These are phyloP conservation scores for Neofelis nebulosa DNA, from an alignment of 2,113 vertebrate genomes.

Conservation along the genomic window DNA sequence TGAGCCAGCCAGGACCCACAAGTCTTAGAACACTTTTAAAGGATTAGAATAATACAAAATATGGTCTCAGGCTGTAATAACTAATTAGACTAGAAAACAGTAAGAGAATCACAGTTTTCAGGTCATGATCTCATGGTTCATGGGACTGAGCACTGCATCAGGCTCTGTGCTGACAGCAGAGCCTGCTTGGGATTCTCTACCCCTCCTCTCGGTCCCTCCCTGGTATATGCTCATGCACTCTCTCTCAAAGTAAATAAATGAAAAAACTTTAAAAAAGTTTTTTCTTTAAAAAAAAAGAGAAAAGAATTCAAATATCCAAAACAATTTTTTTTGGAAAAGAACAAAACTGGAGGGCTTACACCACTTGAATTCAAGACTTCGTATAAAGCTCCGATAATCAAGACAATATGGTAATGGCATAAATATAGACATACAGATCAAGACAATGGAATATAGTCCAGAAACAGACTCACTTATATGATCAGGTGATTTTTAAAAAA, in stretches of 20 bases:
- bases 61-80: background rate
- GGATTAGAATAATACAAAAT: too few species aligned
- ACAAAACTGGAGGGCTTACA: background rate
- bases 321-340: background rate
- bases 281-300: too few species aligned
- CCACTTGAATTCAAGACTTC: background rate
- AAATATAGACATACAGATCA: background rate
- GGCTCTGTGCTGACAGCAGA: too few species aligned
- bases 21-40: background rate
- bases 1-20: background rate
- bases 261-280: too few species aligned
- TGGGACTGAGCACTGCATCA: too few species aligned
- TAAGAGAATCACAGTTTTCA: background rate
- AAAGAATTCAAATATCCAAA: background rate
- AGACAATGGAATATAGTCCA: background rate
- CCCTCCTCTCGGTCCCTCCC: too few species aligned
- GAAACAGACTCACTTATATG: background rate
- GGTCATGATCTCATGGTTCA: too few species aligned
- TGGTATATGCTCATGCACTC: too few species aligned
- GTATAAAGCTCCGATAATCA: background rate
- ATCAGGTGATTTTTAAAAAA: background rate
- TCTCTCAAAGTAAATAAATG: too few species aligned
- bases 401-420: background rate
- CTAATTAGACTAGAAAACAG: background rate
- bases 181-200: too few species aligned